A percentile compares a stretch with the other conserved stretches of the same genome.
phyloP scores from a whole-genome alignment of 2,113 vertebrate species.

The Drymodes brunneopygia region DNA sequence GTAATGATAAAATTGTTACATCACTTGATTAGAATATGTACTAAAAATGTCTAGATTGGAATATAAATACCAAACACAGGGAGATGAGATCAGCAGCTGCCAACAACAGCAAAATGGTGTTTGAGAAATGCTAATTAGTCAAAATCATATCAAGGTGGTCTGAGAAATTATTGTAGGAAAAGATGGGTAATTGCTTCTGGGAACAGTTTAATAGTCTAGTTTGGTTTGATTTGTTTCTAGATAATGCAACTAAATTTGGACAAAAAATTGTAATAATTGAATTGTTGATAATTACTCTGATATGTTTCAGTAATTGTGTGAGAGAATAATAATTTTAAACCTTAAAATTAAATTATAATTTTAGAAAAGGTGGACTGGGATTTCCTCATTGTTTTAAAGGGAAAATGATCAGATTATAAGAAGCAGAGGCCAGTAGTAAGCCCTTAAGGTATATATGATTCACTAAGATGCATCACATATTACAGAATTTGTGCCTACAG shows the following conservation, averaged over 20 bases:
- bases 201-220: not conserved
- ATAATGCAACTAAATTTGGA: not conserved
- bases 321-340: not conserved
- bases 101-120: not conserved
- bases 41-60: not conserved
- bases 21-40: not conserved
- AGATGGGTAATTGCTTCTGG: not conserved
- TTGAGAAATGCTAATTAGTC: not conserved
- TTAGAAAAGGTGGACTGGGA: not conserved
- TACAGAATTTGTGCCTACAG: not conserved
- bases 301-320: not conserved
- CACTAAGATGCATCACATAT: not conserved
- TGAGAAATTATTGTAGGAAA: not conserved
- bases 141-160: not conserved
- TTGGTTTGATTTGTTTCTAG: not conserved
- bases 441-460: not conserved
- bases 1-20: not conserved
- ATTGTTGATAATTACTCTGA: not conserved
- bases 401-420: not conserved
- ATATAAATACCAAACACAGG: not conserved
- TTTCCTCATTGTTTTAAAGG: not conserved
- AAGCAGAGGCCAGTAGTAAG: not conserved
- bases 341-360: not conserved
- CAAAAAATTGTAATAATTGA: not conserved
- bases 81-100: not conserved